phyloP scores from a whole-genome alignment of 2,113 vertebrate species.

The Halcyon malimbica region DNA sequence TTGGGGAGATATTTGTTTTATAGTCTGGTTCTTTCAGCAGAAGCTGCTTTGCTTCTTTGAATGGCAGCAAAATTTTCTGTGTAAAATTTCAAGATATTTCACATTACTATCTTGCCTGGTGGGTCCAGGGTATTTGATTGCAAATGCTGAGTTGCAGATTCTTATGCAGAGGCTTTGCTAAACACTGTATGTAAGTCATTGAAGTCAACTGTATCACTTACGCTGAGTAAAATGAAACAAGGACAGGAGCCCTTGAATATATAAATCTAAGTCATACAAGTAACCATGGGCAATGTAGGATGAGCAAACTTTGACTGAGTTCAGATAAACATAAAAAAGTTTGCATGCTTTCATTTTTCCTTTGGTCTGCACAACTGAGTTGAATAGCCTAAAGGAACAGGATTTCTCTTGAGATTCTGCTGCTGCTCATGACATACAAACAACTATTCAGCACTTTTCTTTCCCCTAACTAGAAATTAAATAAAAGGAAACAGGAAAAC shows the following conservation, averaged over 20 bases:
- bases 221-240: background rate
- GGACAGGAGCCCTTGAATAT: background rate
- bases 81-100: background rate
- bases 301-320: conserved; percentile 21
- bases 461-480: background rate
- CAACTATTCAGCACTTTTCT: conserved; percentile 27
- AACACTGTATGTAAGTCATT: background rate
- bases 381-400: conserved; percentile 37
- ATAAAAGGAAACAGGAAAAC: background rate
- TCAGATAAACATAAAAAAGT: conserved; percentile 12
- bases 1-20: background rate
- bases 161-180: background rate
- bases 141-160: background rate
- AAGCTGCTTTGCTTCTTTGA: conserved; percentile 13
- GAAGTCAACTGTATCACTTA: background rate
- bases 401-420: conserved; percentile 22
- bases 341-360: conserved; percentile 12
- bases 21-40: background rate
- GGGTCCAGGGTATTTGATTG: background rate
- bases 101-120: background rate
- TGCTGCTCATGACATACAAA: background rate
- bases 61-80: background rate
- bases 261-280: conserved; percentile 15
- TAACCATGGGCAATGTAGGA: conserved; percentile 36
- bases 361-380: conserved; percentile 34